Base-by-base conservation (phyloP, 2,797 vertebrate genomes). In the Zalophus californianus region DNA sequence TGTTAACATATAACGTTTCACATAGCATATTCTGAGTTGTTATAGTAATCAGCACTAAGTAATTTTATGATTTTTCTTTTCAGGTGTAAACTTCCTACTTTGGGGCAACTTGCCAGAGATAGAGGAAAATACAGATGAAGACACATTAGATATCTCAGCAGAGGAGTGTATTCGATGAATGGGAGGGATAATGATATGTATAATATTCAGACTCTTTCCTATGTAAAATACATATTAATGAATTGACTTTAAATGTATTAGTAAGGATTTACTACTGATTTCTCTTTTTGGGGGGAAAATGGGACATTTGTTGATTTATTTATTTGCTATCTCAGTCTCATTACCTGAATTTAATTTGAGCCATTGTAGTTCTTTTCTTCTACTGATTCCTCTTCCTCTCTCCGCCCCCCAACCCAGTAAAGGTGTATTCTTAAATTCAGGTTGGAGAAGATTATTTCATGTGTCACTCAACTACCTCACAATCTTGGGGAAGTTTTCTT, bases 31-130 rank as follows among this genome's bases (percentile, higher is more conserved):
- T 94, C 75, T 90, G 60, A 92, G 25, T 86, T 94, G 12, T 78
- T 90, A 86, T 38, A 75, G 50, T 91, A 91, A 62, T 73, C n/a
- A 84, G n/a, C 77, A 66, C 58, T 86, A 56, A 94, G 82, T 75
- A 83, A 96, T 86, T 85, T 93, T 97, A 78, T 93, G 75, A 86
- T 54, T 83, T 97, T 91, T 94, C 44, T 97, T 98, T 98, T 92
- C 98, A 99, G 99, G 99, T 98, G 99, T 99, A 97, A 99, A 99
- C 95, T 98, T 99, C 21, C 98, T 99, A 95, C 99, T 99, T 66
- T 99, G 99, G 99, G 99, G 99, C 91, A 99, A 99, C 96, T 99
- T 99, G 95, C 99, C 99, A 27, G 99, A 99, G 92, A 97, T 99
- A 98, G 99, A 99, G 95, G 99, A 99, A 82, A 99, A 98, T 82